Base-by-base conservation (phyloP, 2,888 invertebrate genomes). In the Syrphus vitripennis region DNA sequence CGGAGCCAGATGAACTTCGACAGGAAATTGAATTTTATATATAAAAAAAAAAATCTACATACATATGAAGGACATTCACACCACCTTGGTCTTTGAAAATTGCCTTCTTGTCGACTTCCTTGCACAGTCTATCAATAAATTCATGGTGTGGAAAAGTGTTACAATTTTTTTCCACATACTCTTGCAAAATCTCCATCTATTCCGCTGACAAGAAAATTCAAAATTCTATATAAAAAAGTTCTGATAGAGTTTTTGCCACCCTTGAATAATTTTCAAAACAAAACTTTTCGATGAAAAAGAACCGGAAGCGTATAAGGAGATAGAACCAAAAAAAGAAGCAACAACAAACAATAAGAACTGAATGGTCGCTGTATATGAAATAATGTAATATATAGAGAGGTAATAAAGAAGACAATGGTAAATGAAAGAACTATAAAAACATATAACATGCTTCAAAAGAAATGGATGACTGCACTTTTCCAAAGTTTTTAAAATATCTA, bases 121-220 rank as follows among this genome's bases (percentile, higher is more conserved):
- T 63, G 61, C 26, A 19, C 42, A 59, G 59, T 74, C 74, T 80
- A 59, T 82, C 71, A 59, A 76, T 76, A 57, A 71, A 76, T 76
- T 76, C 59, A 71, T 82, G 82, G 71, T 59, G 76, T 76, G 82
- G 76, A 76, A 82, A 67, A 77, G 71, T 53, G 59, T 71, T 76
- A 74, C 40, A 82, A 14, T 59, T 82, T 71, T 71, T 81, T 42
- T n/a, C n/a, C 42, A 29, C 26, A 37, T 37, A 40, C 31, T 63
- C 34, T 24, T 67, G 34, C 34, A 26, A 16, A 53, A 31, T 40
- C n/a, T 65, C 21, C 29, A 26, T 65, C 21, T 21, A 26, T 55
- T 65, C 29, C 65, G 19, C 21, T 50, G 29, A 21, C 50, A 10
- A 53, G 29, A 21, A 53, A 40, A 65, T 50, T 59, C 31, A 16